These are phyloP conservation scores for Dipus sagitta DNA, from an alignment of 2,797 vertebrate genomes.

Conservation along the genomic window DNA sequence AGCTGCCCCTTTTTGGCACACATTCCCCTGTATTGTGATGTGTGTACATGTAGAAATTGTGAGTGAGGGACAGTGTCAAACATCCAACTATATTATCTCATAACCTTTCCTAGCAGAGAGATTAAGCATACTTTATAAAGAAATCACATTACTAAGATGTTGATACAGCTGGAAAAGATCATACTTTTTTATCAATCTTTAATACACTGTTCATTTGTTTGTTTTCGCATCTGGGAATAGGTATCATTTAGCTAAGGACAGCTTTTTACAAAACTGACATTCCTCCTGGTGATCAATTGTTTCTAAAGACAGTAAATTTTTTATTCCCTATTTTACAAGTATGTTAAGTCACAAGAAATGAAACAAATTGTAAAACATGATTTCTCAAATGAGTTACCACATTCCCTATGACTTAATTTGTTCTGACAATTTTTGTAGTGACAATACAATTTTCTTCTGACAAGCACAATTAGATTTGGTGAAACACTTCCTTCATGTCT, in stretches of 20 bases:
- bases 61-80: slow-evolving; percentile 49
- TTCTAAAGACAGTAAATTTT: slow-evolving; percentile 72
- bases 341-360: slow-evolving; percentile 73
- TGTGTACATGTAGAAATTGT: slow-evolving; percentile 8
- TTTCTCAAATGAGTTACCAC: slow-evolving; percentile 82
- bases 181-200: slow-evolving; percentile 70
- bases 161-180: slow-evolving; percentile 62
- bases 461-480: slow-evolving; percentile 82
- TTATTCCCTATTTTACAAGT: slow-evolving; percentile 56
- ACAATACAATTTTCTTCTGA: slow-evolving; percentile 82
- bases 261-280: slow-evolving; percentile 74
- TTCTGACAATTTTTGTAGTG: slow-evolving; percentile 79
- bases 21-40: not conserved
- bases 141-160: slow-evolving; percentile 61
- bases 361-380: slow-evolving; percentile 80
- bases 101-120: slow-evolving; percentile 55
- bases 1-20: not conserved
- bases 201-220: slow-evolving; percentile 62
- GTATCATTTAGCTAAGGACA: slow-evolving; percentile 78
- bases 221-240: slow-evolving; percentile 73
- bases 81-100: slow-evolving; percentile 7
- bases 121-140: slow-evolving; percentile 63
- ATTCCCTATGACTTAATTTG: slow-evolving; percentile 85
- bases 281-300: slow-evolving; percentile 63
- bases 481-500: slow-evolving; percentile 75